phyloP scores from a whole-genome alignment of 2,888 invertebrate species.

The Pachliopta kotzebuea region DNA sequence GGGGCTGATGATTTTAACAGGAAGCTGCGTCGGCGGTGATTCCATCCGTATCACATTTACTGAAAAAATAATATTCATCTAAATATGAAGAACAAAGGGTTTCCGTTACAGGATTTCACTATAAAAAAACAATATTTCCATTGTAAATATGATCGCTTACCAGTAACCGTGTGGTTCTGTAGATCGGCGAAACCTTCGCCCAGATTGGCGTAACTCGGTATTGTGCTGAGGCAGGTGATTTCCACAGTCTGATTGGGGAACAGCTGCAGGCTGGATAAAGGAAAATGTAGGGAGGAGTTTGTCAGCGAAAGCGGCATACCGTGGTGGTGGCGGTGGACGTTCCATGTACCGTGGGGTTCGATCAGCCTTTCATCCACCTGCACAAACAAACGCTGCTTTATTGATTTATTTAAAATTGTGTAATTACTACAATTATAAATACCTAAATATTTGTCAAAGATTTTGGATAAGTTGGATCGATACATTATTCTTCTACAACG shows the following conservation, averaged over 20 bases:
- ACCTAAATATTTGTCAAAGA: no score
- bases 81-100: not conserved
- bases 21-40: constrained; percentile 68
- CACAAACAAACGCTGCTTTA: not conserved
- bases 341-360: constrained; percentile 63
- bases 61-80: constrained; percentile 45
- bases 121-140: no score
- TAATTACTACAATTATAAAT: no score
- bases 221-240: constrained; percentile 88
- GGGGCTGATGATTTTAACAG: constrained; percentile 66
- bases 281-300: constrained; percentile 81
- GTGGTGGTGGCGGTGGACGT: constrained; percentile 63
- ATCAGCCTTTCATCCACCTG: constrained; percentile 72
- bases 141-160: constrained; percentile 66
- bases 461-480: no score
- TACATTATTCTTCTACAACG: no score
- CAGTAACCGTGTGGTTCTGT: constrained; percentile 85
- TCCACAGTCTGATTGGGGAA: constrained; percentile 85
- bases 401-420: no score
- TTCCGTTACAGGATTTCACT: no score
- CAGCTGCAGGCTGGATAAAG: constrained; percentile 84
- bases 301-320: constrained; percentile 64
- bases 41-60: constrained; percentile 71
- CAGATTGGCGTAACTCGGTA: constrained; percentile 85
- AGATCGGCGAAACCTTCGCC: constrained; percentile 87